Base-by-base conservation (phyloP, 2,797 vertebrate genomes). In the Tangara arthus region DNA sequence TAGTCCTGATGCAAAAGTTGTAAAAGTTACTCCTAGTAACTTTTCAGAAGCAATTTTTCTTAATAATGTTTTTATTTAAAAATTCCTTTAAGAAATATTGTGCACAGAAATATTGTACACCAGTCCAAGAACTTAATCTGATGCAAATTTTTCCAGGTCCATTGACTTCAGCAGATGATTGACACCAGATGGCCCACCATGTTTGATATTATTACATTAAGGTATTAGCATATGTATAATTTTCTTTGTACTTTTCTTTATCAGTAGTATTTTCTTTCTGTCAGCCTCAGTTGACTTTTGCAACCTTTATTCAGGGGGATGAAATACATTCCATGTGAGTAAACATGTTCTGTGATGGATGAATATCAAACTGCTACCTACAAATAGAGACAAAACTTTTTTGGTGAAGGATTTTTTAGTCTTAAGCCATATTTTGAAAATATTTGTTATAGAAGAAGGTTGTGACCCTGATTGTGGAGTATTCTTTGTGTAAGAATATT, bases 181-280 rank as follows among this genome's bases (percentile, higher is more conserved):
- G 90, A 81, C 89, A 94, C 85, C 95, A 96, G 94, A 87, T 97
- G 95, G 95, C 92, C 94, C 95, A 96, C 95, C 92, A 64, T 88
- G 91, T 95, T 86, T 83, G 79, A 70, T 86, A 82, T 81, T 89
- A 96, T 94, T 94, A 39, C 79, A 92, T 96, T 91, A 92, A 85
- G 55, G 44, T 91, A 91, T 95, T 95, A 92, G 63, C 71, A 78
- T 96, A 80, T 55, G 42, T 71, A 87, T 77, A 71, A 85, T 89
- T 89, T 95, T 47, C 65, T 81, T 89, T 91, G 52, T 96, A 69
- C 50, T 88, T 88, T 82, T 70, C 68, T 90, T 94, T 90, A 92
- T 93, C 65, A 56, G 76, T 49, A 22, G 30, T 86, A 47, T 88
- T 91, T 86, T 11, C 41, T 90, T 94, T 86, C 69, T 89, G 30